Conservation (phyloP, 2,888 invertebrate species). For the Philopedon plagiatum region DNA sequence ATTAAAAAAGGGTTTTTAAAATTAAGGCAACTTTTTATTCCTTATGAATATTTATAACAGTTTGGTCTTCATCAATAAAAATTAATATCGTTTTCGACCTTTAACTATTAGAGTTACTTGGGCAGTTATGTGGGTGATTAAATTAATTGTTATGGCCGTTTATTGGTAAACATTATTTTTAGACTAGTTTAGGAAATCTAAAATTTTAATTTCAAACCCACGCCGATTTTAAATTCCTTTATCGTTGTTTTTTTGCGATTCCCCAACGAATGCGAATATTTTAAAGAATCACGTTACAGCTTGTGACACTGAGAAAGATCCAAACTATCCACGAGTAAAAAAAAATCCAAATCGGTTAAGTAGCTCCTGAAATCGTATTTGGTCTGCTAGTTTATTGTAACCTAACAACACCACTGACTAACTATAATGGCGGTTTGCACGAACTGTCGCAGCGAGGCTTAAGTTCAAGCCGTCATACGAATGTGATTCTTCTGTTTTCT, state of each 20-base stretch:
- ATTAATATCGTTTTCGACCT: neutral
- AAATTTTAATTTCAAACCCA: neutral
- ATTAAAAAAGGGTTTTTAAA: neutral
- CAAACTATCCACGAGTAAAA: too few species aligned
- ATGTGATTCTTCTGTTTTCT: too few species aligned
- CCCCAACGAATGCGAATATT: too few species aligned
- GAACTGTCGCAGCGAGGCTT: too few species aligned
- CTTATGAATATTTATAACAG: neutral
- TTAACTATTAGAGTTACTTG: neutral
- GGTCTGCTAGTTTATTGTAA: too few species aligned
- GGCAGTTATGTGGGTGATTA: neutral
- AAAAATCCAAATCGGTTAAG: too few species aligned
- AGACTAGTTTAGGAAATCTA: neutral
- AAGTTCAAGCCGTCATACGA: too few species aligned
- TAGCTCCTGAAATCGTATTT: too few species aligned
- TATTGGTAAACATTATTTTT: constrained; percentile 12
- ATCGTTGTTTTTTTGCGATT: neutral
- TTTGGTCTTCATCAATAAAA: neutral
- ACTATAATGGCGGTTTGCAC: too few species aligned
- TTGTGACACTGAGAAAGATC: too few species aligned
- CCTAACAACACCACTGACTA: too few species aligned
- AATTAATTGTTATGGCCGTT: neutral
- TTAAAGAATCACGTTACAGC: too few species aligned
- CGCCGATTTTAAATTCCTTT: neutral
- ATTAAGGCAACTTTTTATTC: neutral